Conservation (phyloP, 2,888 invertebrate species). For the Phania funesta region DNA sequence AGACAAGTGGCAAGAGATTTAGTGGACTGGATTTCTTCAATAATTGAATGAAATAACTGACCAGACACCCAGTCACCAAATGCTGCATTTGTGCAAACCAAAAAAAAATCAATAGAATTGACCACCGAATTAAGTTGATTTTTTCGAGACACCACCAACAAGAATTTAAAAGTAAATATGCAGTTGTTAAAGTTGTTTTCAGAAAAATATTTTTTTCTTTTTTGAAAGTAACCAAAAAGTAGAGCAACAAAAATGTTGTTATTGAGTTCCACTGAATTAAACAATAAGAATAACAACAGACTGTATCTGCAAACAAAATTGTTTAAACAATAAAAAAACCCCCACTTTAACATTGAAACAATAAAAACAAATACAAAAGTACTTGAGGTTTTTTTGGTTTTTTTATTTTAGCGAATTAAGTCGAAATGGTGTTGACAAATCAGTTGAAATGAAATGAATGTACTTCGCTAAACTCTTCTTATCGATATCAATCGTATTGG, state of each 20-base stretch:
- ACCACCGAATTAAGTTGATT: slow-evolving; percentile 12
- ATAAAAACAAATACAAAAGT: not conserved
- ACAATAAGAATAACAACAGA: slow-evolving; percentile 16
- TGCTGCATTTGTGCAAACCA: slow-evolving; percentile 48
- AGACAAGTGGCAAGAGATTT: not conserved
- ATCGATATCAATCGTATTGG: slow-evolving; percentile 23
- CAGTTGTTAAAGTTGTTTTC: slow-evolving; percentile 20
- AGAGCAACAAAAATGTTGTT: slow-evolving; percentile 20
- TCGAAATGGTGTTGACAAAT: slow-evolving; percentile 18
- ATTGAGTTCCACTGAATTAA: slow-evolving; percentile 28
- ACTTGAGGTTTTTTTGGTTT: slow-evolving; percentile 2
- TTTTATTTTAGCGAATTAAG: not conserved
- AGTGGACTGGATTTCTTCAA: not conserved
- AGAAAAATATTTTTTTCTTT: not conserved
- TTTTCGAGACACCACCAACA: not conserved
- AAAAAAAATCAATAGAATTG: slow-evolving; percentile 25
- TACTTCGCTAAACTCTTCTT: slow-evolving; percentile 7
- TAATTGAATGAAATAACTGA: slow-evolving; percentile 31
- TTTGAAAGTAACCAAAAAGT: slow-evolving; percentile 19
- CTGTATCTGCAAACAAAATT: slow-evolving; percentile 3
- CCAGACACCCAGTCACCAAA: slow-evolving; percentile 63
- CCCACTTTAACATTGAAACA: not conserved
- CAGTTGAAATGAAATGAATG: not conserved
- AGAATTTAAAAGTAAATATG: not conserved
- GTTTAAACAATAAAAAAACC: slow-evolving; percentile 8